Conservation (phyloP, 2,797 vertebrate species). For the Betta splendens region DNA sequence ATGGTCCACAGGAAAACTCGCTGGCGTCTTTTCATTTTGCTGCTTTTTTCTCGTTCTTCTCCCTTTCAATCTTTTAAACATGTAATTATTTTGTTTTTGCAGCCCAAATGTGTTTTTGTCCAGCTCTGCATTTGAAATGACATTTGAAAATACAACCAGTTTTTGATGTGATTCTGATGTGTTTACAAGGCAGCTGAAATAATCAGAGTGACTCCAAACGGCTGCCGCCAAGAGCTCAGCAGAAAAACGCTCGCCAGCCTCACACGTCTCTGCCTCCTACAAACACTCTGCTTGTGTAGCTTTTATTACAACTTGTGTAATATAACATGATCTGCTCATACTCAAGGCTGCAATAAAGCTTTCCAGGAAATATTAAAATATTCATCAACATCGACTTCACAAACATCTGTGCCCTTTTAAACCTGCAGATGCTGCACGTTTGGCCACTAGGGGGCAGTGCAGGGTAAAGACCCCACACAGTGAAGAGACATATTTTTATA, state of each 20-base stretch:
- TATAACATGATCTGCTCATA: background rate
- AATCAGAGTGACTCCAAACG: slow-evolving; percentile 29
- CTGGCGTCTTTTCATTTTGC: background rate
- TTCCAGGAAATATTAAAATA: background rate
- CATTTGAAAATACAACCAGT: background rate
- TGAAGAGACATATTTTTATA: no score
- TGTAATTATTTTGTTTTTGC: background rate
- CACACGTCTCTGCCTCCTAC: no score
- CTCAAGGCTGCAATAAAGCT: background rate
- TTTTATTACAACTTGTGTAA: no score
- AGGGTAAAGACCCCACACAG: no score
- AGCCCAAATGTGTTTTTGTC: background rate
- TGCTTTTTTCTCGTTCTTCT: background rate
- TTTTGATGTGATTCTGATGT: slow-evolving; percentile 28
- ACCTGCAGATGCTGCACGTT: background rate
- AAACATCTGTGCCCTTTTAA: background rate
- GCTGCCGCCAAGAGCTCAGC: background rate
- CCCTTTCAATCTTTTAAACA: background rate
- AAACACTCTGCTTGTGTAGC: no score
- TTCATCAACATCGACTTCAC: background rate
- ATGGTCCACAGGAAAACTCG: no score
- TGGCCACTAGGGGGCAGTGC: no score
- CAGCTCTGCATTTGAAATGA: background rate
- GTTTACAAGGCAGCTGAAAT: slow-evolving; percentile 41
- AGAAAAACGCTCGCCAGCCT: no score